Conservation (phyloP, 2,888 invertebrate genomes). For the Erpobdella octoculata region DNA sequence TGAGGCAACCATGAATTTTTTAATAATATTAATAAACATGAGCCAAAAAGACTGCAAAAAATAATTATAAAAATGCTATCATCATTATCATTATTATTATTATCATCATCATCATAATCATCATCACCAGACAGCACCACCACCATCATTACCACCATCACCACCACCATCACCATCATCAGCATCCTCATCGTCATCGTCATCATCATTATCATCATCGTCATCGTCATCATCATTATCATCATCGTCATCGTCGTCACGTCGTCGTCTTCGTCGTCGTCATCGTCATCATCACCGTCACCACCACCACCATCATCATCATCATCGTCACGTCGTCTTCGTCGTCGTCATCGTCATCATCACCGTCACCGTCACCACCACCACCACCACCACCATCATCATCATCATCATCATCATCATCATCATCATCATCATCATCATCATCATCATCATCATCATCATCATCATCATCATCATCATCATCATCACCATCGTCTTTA, state of each 20-base stretch:
- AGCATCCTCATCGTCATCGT: too few species aligned
- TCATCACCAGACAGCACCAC: neutral
- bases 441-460: slow-evolving; percentile 18
- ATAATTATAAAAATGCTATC: too few species aligned
- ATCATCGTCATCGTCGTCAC: slow-evolving; percentile 20
- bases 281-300: neutral
- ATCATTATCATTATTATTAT: too few species aligned
- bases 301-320: neutral
- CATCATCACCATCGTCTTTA: slow-evolving; percentile 22
- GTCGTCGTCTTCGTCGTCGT: too few species aligned
- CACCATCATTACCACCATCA: slow-evolving; percentile 2
- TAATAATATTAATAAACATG: too few species aligned
- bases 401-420: neutral
- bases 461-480: slow-evolving; percentile 19
- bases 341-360: slow-evolving; percentile 19
- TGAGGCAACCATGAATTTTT: too few species aligned
- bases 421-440: slow-evolving; percentile 5
- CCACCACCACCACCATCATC: too few species aligned
- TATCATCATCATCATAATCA: too few species aligned
- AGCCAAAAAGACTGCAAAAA: too few species aligned
- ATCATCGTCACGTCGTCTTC: too few species aligned
- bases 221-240: slow-evolving; percentile 15
- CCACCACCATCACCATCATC: too few species aligned
- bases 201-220: neutral
- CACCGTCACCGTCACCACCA: too few species aligned